Conservation (phyloP, 2,888 invertebrate genomes). For the Agrypnus murinus region DNA sequence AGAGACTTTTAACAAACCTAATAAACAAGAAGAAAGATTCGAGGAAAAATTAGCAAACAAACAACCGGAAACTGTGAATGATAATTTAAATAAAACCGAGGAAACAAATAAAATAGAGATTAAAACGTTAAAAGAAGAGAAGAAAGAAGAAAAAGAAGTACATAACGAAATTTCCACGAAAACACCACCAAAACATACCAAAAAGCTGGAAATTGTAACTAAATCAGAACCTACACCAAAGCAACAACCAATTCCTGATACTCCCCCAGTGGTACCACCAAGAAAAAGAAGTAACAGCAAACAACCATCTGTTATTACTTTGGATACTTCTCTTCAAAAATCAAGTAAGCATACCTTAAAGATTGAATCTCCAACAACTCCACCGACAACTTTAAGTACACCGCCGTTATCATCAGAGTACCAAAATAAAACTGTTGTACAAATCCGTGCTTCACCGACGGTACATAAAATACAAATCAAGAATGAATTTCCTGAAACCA, state of each 20-base stretch:
- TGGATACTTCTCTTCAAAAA: slow-evolving; percentile 21
- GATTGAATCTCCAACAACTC: slow-evolving; percentile 15
- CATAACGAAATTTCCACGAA: no score
- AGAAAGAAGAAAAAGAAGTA: not conserved
- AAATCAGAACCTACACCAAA: slow-evolving; percentile 1
- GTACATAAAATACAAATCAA: slow-evolving; percentile 75
- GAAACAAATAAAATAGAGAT: not conserved
- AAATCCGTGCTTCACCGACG: slow-evolving; percentile 68
- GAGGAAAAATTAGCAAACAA: not conserved
- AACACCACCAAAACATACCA: not conserved
- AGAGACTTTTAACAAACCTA: not conserved
- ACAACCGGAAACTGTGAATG: not conserved
- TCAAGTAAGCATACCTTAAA: slow-evolving; percentile 17
- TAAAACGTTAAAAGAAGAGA: not conserved
- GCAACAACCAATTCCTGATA: slow-evolving; percentile 10
- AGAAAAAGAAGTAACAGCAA: slow-evolving; percentile 68
- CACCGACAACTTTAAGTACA: slow-evolving; percentile 5
- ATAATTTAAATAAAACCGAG: not conserved
- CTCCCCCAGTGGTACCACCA: slow-evolving; percentile 68
- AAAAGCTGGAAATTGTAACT: not conserved
- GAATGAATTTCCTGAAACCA: slow-evolving; percentile 68
- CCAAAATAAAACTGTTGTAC: slow-evolving; percentile 71
- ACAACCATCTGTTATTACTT: slow-evolving; percentile 58
- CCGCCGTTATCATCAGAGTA: slow-evolving; percentile 49
- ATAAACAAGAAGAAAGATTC: not conserved